A percentile compares a stretch with the other conserved stretches of the same genome.
These are phyloP conservation scores for Drosophila malerkotliana DNA, from an alignment of 1,140 invertebrate species.

Conservation along the genomic window DNA sequence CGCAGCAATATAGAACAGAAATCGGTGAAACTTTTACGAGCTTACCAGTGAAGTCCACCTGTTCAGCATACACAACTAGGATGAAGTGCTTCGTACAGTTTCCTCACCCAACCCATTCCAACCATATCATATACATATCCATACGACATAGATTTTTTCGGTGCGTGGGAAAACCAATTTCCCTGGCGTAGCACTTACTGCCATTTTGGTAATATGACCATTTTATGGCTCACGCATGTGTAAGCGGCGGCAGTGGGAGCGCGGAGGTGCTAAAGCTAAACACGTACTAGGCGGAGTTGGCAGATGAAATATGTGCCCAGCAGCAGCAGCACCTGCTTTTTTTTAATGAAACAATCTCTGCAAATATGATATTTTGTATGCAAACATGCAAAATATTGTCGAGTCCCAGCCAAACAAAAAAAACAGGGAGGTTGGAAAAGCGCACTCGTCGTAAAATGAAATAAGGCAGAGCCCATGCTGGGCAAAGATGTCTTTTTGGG, in stretches of 20 bases:
- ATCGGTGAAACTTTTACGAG: conserved; percentile 65
- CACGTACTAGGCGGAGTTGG: conserved; percentile 61
- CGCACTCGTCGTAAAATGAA: conserved; percentile 68
- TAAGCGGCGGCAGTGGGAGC: conserved; percentile 15
- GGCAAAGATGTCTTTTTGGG: neutral
- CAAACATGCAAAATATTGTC: conserved; percentile 80
- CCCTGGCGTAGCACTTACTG: conserved; percentile 63
- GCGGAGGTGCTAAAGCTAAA: conserved; percentile 76
- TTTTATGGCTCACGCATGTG: conserved; percentile 79
- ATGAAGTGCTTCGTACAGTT: neutral
- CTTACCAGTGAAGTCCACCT: conserved; percentile 62
- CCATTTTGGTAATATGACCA: conserved; percentile 75
- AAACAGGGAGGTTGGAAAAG: conserved; percentile 29
- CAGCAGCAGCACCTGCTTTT: conserved; percentile 56
- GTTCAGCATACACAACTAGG: conserved; percentile 73
- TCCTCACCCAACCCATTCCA: conserved; percentile 5
- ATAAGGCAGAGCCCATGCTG: conserved; percentile 53
- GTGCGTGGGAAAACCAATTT: conserved; percentile 78
- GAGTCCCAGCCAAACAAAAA: neutral
- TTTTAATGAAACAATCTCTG: conserved; percentile 81
- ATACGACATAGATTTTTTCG: conserved; percentile 49
- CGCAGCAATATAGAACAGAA: conserved; percentile 29
- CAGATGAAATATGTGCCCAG: conserved; percentile 55
- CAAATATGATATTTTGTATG: conserved; percentile 82
- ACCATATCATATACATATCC: conserved; percentile 29